These are phyloP conservation scores for Agriotes lineatus DNA, from an alignment of 2,888 invertebrate species.

Conservation along the genomic window DNA sequence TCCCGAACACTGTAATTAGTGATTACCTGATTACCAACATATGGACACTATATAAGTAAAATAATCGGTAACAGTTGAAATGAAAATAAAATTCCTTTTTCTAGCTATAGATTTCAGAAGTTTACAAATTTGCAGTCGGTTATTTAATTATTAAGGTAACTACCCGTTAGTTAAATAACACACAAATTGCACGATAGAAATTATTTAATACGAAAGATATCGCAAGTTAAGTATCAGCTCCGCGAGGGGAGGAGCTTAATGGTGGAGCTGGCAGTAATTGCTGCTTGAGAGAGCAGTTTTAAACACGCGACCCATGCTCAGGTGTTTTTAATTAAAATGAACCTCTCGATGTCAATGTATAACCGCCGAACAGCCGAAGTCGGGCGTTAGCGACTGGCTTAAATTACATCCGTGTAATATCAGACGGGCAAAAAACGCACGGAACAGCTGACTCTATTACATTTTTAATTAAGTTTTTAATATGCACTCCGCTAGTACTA, in stretches of 20 bases:
- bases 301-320: conserved; percentile 47
- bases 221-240: conserved; percentile 37
- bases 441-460: conserved; percentile 40
- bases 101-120: too few species aligned
- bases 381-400: conserved; percentile 35
- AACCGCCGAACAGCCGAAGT: conserved; percentile 40
- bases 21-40: too few species aligned
- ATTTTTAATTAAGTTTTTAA: conserved; percentile 43
- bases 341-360: conserved; percentile 47
- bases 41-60: too few species aligned
- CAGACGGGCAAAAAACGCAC: conserved; percentile 29
- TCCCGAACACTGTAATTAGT: too few species aligned
- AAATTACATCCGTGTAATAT: conserved; percentile 43
- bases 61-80: too few species aligned
- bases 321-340: conserved; percentile 49
- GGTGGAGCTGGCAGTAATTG: conserved; percentile 36
- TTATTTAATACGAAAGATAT: conserved; percentile 31
- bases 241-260: conserved; percentile 32
- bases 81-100: too few species aligned
- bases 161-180: conserved; percentile 11
- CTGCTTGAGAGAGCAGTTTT: conserved; percentile 44
- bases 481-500: conserved; percentile 33
- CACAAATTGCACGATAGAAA: conserved; percentile 28
- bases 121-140: too few species aligned
- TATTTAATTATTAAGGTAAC: neutral